Evolutionary conservation across 1,140 invertebrate species (phyloP), one percentile per base, ranked within the genome.

Genomic region (Drosophila ananassae): DNA sequence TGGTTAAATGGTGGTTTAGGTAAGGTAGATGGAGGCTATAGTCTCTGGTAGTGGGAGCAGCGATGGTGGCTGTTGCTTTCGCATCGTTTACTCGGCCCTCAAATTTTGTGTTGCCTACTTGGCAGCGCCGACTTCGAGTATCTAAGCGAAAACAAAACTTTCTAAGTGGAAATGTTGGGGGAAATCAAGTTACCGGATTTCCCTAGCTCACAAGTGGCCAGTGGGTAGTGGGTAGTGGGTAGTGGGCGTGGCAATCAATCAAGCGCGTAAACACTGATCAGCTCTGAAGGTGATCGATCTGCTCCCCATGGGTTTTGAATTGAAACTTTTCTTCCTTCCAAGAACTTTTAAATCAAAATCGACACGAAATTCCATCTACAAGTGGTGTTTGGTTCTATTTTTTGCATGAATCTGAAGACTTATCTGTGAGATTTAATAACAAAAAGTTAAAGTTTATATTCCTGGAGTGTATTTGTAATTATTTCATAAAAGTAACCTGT

Each of bases 101-200:
- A 66, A 66, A 63, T 51, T 54, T 17, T 32, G 34, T 34, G 50
- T 53, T 55, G 58, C 57, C 52, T 44, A 44, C 13, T 51, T 51
- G n/a, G 44, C 21, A 52, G 48, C 8, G 58, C 44, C 25, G 37
- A 63, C 32, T 73, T 56, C 22, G 48, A 73, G 55, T 21, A 24
- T 12, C 47, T 34, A 22, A 41, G 1, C 53, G 30, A 34, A 74
- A 74, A 75, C 72, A 63, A 56, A 56, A 73, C 44, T 30, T 37
- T 7, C 25, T 8, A 30, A 30, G 28, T 28, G 50, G 50, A 52
- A 51, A 52, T 30, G 25, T 13, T 13, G 13, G 2, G 28, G 24
- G 10, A 37, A 12, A 37, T 37, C 34, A 37, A 37, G 34, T n/a
- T 37, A 12, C 34, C n/a, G 34, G 34, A 37, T 37, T 37, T 10